Conservation (phyloP, 2,888 invertebrate genomes). For the Branchipolynoe longqiensis region DNA sequence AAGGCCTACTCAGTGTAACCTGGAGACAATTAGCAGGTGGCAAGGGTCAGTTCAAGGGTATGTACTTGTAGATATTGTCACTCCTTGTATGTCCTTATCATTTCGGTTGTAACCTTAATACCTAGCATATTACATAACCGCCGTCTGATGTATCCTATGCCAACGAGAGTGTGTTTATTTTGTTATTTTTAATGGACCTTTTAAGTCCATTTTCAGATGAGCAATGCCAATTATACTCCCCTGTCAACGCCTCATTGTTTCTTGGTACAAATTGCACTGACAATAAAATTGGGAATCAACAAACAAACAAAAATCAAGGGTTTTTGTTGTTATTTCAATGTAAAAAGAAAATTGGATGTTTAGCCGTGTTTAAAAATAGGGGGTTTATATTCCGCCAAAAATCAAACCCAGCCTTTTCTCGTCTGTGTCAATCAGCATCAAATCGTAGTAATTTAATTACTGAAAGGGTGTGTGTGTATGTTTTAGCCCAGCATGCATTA, state of each 20-base stretch:
- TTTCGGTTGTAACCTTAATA: neutral
- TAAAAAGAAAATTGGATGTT: too few relatives aligned
- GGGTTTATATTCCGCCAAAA: too few relatives aligned
- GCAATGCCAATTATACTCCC: conserved; percentile 31
- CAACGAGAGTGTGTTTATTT: neutral
- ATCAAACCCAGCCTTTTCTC: too few relatives aligned
- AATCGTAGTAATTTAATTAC: too few relatives aligned
- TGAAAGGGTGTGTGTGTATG: too few relatives aligned
- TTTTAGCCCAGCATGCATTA: too few relatives aligned
- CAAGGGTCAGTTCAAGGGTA: neutral
- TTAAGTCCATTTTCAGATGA: conserved; percentile 26
- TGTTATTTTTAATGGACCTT: conserved; percentile 19
- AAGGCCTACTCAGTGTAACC: too few relatives aligned
- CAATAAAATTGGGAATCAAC: conserved; percentile 33
- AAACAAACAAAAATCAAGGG: neutral
- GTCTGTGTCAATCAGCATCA: too few relatives aligned
- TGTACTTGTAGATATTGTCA: too few relatives aligned
- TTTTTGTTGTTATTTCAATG: neutral
- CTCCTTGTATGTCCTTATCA: neutral
- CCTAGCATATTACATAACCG: neutral
- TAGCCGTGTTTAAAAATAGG: too few relatives aligned
- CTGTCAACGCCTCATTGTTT: conserved; percentile 35
- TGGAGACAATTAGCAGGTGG: neutral
- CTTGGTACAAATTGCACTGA: conserved; percentile 20
- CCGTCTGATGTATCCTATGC: neutral